phyloP scores from a whole-genome alignment of 2,113 vertebrate genomes.

The Sterrhoptilus dennistouni region DNA sequence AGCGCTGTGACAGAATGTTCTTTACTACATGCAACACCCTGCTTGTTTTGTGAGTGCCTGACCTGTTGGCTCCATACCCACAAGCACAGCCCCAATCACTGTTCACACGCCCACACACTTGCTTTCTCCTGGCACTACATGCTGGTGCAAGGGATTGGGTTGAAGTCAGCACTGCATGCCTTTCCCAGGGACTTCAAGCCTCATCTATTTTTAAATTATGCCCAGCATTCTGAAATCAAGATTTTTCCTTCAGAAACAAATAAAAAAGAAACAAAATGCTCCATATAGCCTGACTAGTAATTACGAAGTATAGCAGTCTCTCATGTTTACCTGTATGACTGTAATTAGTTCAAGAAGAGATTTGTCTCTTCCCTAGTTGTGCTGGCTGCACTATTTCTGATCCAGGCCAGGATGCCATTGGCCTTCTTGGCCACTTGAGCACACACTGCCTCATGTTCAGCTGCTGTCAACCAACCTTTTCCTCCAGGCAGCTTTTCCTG shows the following conservation, averaged over 20 bases:
- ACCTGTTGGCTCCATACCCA: accelerated
- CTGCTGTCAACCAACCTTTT: background rate
- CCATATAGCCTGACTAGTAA: background rate
- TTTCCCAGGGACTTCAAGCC: background rate
- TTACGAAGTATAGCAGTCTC: background rate
- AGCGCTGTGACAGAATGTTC: background rate
- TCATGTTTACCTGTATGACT: background rate
- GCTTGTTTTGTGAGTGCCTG: background rate
- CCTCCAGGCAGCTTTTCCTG: background rate
- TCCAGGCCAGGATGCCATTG: background rate
- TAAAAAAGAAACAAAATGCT: background rate
- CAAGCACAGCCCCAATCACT: background rate
- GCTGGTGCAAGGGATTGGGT: background rate
- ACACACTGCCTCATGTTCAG: background rate
- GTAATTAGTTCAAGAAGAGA: background rate
- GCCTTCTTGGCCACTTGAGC: background rate
- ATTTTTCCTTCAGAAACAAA: background rate
- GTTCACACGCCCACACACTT: accelerated
- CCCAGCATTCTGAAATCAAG: background rate
- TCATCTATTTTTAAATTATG: background rate
- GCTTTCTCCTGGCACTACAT: background rate
- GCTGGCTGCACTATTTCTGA: background rate
- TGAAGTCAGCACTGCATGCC: background rate
- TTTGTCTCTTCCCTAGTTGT: background rate
- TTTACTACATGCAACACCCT: background rate